A percentile compares a stretch with the other conserved stretches of the same genome.
These are phyloP conservation scores for Orchestes rusci DNA, from an alignment of 2,888 invertebrate species.

Conservation along the genomic window DNA sequence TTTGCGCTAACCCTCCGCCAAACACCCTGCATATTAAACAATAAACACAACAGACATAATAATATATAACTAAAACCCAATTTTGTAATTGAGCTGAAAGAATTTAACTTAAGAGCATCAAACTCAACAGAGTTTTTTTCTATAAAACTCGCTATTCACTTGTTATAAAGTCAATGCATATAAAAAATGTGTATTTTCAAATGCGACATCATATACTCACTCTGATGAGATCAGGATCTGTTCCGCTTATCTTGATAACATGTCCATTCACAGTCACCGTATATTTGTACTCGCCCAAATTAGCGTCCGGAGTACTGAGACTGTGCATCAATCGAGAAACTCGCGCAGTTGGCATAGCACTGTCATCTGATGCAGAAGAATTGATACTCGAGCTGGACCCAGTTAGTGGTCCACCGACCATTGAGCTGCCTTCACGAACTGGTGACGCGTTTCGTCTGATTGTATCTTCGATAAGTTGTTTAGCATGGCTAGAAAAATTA, in stretches of 20 bases:
- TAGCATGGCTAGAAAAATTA: conserved; percentile 66
- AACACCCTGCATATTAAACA: too few species aligned
- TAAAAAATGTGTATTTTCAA: too few species aligned
- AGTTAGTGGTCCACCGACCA: conserved; percentile 48
- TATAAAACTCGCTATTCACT: too few species aligned
- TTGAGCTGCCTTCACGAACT: conserved; percentile 57
- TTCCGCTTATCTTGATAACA: conserved; percentile 78
- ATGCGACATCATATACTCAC: too few species aligned
- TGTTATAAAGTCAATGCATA: too few species aligned
- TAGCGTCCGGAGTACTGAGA: conserved; percentile 76
- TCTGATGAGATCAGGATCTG: conserved; percentile 76
- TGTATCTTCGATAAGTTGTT: conserved; percentile 90
- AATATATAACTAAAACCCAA: too few species aligned
- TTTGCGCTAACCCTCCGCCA: too few species aligned
- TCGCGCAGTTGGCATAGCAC: conserved; percentile 48
- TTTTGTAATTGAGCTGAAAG: too few species aligned
- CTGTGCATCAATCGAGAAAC: conserved; percentile 63
- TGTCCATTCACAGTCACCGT: conserved; percentile 74
- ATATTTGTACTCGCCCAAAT: conserved; percentile 80
- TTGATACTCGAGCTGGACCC: conserved; percentile 74
- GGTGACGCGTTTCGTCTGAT: conserved; percentile 93
- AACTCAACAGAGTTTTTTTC: too few species aligned
- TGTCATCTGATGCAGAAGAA: conserved; percentile 64
- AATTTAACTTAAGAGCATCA: too few species aligned
- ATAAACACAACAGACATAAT: too few species aligned